Conservation (phyloP, 2,888 invertebrate genomes). For the Drosophila stalkeri region DNA sequence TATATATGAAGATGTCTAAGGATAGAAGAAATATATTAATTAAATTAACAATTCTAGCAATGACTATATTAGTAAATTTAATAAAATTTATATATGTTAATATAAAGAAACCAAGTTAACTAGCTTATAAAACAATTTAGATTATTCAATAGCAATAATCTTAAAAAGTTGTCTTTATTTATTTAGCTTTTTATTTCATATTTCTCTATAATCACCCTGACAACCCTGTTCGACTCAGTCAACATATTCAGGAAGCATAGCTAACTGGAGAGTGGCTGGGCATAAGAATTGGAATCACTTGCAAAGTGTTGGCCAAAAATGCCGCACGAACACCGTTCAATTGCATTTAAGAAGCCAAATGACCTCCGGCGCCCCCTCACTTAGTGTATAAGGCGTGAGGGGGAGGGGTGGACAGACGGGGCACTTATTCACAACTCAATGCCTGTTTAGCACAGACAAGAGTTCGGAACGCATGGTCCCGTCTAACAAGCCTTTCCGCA, state of each 20-base stretch:
- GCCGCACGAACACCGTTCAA: conserved; percentile 73
- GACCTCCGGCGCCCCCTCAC: conserved; percentile 68
- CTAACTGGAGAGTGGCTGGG: conserved; percentile 23
- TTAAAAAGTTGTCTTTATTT: background rate
- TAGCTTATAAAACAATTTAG: too few relatives aligned
- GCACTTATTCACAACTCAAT: conserved; percentile 75
- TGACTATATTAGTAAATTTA: too few relatives aligned
- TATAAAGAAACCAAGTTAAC: too few relatives aligned
- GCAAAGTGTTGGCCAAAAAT: conserved; percentile 78
- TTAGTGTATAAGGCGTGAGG: conserved; percentile 10
- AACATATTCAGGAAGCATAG: conserved; percentile 43
- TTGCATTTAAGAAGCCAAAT: conserved; percentile 82
- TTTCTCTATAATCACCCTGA: background rate
- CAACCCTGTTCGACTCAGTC: conserved; percentile 46
- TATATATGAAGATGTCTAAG: too few relatives aligned
- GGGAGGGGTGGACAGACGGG: background rate
- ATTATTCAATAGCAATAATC: too few relatives aligned
- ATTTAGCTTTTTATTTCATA: background rate
- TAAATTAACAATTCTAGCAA: too few relatives aligned
- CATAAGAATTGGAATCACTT: conserved; percentile 72
- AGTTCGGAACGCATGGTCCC: conserved; percentile 26
- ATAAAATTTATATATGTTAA: too few relatives aligned
- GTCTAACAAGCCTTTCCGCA: conserved; percentile 78
- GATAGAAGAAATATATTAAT: too few relatives aligned
- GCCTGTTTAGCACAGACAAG: conserved; percentile 56